phyloP scores from a whole-genome alignment of 2,888 invertebrate genomes.

The Tortricodes alternella region DNA sequence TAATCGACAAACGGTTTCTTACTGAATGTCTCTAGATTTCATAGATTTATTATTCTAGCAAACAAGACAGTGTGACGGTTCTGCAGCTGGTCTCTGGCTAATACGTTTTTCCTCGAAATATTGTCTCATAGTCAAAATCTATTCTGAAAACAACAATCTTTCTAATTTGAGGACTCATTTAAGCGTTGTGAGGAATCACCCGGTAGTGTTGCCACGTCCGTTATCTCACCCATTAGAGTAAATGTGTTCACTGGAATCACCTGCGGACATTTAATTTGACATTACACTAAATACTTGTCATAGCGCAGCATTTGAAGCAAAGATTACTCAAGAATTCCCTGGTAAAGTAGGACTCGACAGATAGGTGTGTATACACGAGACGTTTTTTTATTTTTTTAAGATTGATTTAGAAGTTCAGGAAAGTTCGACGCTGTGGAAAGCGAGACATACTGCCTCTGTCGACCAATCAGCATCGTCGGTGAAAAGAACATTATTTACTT shows the following conservation, averaged over 20 bases:
- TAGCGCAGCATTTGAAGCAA: neutral
- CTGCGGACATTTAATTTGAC: conserved; percentile 21
- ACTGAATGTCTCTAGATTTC: no score
- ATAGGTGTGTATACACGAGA: neutral
- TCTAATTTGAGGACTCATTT: conserved; percentile 2
- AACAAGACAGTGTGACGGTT: no score
- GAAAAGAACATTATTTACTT: no score
- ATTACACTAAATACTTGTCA: conserved; percentile 30
- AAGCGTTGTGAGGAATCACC: neutral
- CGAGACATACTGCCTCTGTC: no score
- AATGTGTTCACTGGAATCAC: conserved; percentile 19
- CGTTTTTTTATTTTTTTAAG: neutral
- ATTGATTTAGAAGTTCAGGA: neutral
- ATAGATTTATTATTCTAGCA: no score
- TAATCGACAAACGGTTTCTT: no score
- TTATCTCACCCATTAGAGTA: conserved; percentile 21
- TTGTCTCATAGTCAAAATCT: neutral
- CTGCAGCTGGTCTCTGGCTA: no score
- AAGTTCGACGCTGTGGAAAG: no score
- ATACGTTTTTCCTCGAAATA: neutral
- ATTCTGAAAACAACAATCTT: neutral
- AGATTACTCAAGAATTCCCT: conserved; percentile 19
- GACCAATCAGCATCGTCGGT: no score
- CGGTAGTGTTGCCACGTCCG: conserved; percentile 9
- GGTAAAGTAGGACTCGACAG: neutral